These are phyloP conservation scores for Apamea anceps DNA, from an alignment of 2,888 invertebrate genomes.

Conservation along the genomic window DNA sequence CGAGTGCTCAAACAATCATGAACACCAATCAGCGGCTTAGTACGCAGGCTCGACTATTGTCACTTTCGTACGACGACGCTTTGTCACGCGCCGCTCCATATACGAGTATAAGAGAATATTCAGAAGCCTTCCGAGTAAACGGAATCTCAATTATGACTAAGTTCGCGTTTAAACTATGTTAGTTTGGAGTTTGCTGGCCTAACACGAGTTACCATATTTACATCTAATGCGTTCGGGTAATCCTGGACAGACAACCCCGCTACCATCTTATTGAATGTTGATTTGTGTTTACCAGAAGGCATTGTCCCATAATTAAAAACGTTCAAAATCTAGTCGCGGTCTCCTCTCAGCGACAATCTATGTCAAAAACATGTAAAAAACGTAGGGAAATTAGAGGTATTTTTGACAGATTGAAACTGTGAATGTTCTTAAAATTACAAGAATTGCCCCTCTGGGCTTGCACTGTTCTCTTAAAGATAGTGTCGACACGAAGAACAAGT, in stretches of 20 bases:
- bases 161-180: slow-evolving; percentile 4
- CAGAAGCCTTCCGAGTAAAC: slow-evolving; percentile 12
- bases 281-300: background rate
- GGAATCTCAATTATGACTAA: slow-evolving; percentile 21
- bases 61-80: slow-evolving; percentile 31
- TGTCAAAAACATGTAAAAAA: background rate
- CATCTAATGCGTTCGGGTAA: background rate
- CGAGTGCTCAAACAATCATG: slow-evolving; percentile 23
- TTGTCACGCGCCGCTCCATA: slow-evolving; percentile 23
- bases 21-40: slow-evolving; percentile 39
- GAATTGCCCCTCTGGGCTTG: background rate
- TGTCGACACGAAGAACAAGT: background rate
- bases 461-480: background rate
- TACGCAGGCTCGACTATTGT: slow-evolving; percentile 23
- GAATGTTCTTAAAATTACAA: background rate
- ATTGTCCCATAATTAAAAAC: background rate
- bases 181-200: slow-evolving; percentile 1
- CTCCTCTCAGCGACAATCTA: background rate
- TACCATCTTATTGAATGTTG: background rate
- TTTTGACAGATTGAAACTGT: background rate
- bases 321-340: background rate
- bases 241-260: background rate
- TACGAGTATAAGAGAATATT: slow-evolving; percentile 24
- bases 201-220: background rate
- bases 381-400: background rate